Percentiles rank a stretch among this genome's conserved stretches.
These are phyloP conservation scores for Gallinago paraguaiae DNA, from an alignment of 2,113 vertebrate species.

Conservation along the genomic window DNA sequence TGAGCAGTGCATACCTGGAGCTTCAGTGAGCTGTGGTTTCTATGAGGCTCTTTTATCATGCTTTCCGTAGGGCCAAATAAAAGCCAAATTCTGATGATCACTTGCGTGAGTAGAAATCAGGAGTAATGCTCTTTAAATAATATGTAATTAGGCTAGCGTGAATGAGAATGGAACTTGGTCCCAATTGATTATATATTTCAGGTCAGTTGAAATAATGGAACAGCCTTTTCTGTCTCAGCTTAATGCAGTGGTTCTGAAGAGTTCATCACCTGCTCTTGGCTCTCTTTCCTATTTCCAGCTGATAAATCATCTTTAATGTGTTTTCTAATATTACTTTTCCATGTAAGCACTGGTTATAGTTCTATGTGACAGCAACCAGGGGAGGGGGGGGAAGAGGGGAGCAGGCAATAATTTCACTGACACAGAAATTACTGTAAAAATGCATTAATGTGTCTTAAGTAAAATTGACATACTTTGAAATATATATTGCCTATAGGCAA, in stretches of 20 bases:
- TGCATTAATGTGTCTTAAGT: constrained; percentile 51
- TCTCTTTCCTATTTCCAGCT: constrained; percentile 66
- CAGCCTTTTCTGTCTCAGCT: constrained; percentile 62
- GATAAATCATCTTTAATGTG: constrained; percentile 68
- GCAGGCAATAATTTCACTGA: constrained; percentile 57
- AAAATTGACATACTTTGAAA: constrained; percentile 53
- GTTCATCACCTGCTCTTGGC: constrained; percentile 66
- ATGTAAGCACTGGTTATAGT: constrained; percentile 26
- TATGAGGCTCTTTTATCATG: not conserved
- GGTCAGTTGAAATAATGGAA: constrained; percentile 65
- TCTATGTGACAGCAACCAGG: constrained; percentile 5
- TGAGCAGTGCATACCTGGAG: not conserved
- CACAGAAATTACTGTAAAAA: constrained; percentile 59
- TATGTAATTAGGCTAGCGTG: constrained; percentile 37
- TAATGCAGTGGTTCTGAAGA: constrained; percentile 65
- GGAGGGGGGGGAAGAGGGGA: not conserved
- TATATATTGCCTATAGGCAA: constrained; percentile 12
- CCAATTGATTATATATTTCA: constrained; percentile 66
- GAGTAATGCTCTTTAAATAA: constrained; percentile 55
- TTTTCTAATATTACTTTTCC: constrained; percentile 56
- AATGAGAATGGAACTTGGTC: constrained; percentile 61
- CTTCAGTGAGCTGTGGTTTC: not conserved
- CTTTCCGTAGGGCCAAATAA: constrained; percentile 23
- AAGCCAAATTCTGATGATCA: constrained; percentile 30
- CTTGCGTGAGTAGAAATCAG: constrained; percentile 13